A percentile compares a stretch with the other conserved stretches of the same genome.
These are phyloP conservation scores for Malurus leucopterus DNA, from an alignment of 2,797 vertebrate genomes.

Conservation along the genomic window DNA sequence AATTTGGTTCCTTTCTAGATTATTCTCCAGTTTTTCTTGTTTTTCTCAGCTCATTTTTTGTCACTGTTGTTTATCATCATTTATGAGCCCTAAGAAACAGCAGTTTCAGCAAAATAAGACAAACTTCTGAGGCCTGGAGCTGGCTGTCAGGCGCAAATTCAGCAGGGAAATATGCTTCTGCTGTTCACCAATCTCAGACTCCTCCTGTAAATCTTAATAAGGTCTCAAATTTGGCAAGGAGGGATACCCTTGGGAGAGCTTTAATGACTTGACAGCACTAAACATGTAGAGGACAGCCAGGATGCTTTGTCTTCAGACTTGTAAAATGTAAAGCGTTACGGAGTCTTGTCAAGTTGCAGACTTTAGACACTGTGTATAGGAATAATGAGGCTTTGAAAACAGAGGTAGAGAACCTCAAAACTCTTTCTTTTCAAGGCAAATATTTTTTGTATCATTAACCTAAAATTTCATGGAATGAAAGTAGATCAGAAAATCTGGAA, in stretches of 20 bases:
- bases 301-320: conserved; percentile 34
- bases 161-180: background rate
- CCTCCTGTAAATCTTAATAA: conserved; percentile 47
- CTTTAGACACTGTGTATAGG: conserved; percentile 4
- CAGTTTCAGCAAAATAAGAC: conserved; percentile 36
- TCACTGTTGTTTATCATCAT: conserved; percentile 24
- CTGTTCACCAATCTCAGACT: conserved; percentile 8
- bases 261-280: conserved; percentile 35
- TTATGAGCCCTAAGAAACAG: conserved; percentile 3
- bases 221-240: background rate
- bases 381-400: conserved; percentile 22
- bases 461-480: background rate
- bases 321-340: background rate
- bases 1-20: background rate
- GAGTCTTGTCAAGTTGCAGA: conserved; percentile 26
- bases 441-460: background rate
- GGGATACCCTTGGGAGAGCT: conserved; percentile 15
- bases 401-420: background rate
- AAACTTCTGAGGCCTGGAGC: background rate
- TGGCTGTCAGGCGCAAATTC: conserved; percentile 23
- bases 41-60: conserved; percentile 15
- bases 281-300: conserved; percentile 21
- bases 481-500: background rate
- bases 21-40: background rate
- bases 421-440: background rate